Evolutionary conservation across 1,140 invertebrate genomes (phyloP).

Genomic region (Philotrypesis tridentata): DNA sequence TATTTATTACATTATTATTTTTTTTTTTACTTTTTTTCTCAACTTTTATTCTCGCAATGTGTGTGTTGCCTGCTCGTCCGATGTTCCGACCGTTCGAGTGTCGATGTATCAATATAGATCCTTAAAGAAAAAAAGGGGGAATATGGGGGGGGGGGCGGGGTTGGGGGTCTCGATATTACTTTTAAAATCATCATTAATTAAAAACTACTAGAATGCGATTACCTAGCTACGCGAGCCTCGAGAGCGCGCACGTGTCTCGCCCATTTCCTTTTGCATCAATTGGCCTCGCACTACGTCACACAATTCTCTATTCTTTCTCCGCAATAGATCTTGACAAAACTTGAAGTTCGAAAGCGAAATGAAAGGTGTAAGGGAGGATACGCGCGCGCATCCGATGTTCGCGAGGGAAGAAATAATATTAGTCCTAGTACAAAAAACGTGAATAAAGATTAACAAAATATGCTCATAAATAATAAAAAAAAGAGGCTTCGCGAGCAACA

Average conservation of each 20-base stretch:
- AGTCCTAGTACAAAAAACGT: conserved; percentile 62
- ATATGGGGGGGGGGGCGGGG: too few relatives aligned
- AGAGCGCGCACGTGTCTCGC: conserved; percentile 44
- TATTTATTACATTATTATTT: too few relatives aligned
- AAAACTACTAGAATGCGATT: conserved; percentile 51
- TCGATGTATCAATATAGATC: conserved; percentile 50
- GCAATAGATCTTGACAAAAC: background rate
- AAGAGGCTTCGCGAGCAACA: conserved; percentile 68
- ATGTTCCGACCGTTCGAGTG: conserved; percentile 49
- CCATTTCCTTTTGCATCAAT: conserved; percentile 12
- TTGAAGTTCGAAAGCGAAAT: background rate
- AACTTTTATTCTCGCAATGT: conserved; percentile 32
- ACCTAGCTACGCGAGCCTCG: conserved; percentile 48
- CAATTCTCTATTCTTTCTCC: background rate
- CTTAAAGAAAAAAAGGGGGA: conserved; percentile 50
- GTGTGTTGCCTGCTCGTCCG: conserved; percentile 33
- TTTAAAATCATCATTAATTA: conserved; percentile 50
- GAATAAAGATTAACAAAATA: conserved; percentile 72
- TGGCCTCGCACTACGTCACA: background rate
- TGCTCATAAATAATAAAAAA: conserved; percentile 66
- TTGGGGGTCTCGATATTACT: conserved; percentile 20
- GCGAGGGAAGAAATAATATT: conserved; percentile 59
- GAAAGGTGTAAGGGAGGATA: background rate
- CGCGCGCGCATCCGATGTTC: conserved; percentile 52
- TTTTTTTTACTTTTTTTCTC: conserved; percentile 40